phyloP scores from a whole-genome alignment of 2,113 vertebrate genomes.

The Microcebus griseorufus region DNA sequence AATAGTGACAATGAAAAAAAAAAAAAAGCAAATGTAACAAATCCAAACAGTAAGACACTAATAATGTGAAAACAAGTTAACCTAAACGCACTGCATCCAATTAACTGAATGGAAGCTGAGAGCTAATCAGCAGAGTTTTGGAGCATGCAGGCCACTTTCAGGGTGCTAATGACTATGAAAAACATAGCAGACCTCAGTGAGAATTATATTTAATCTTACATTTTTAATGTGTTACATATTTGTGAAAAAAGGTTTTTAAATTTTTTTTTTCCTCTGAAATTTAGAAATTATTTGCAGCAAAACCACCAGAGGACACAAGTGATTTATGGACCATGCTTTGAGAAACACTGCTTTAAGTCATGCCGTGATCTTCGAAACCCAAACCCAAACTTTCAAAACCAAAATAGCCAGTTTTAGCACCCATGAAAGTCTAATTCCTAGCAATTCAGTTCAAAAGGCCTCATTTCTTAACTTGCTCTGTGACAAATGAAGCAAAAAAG shows the following conservation, averaged over 20 bases:
- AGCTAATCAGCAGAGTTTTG: not conserved
- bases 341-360: not conserved
- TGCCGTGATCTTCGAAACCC: slow-evolving; percentile 19
- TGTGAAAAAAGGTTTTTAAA: not conserved
- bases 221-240: not conserved
- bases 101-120: not conserved
- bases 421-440: not conserved
- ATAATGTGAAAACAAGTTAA: not conserved
- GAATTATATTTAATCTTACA: not conserved
- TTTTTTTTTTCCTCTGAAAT: slow-evolving; percentile 1
- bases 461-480: slow-evolving; percentile 31
- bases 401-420: not conserved
- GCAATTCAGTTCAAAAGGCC: not conserved
- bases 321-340: not conserved
- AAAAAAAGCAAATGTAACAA: not conserved
- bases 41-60: not conserved
- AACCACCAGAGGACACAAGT: not conserved
- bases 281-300: slow-evolving; percentile 3
- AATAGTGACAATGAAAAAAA: not conserved
- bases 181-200: not conserved
- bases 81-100: not conserved
- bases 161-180: not conserved
- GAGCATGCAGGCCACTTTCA: not conserved
- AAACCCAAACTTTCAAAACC: slow-evolving; percentile 25
- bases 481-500: not conserved